Evolutionary conservation across 2,113 vertebrate species (phyloP).

Genomic region (Damaliscus lunatus): DNA sequence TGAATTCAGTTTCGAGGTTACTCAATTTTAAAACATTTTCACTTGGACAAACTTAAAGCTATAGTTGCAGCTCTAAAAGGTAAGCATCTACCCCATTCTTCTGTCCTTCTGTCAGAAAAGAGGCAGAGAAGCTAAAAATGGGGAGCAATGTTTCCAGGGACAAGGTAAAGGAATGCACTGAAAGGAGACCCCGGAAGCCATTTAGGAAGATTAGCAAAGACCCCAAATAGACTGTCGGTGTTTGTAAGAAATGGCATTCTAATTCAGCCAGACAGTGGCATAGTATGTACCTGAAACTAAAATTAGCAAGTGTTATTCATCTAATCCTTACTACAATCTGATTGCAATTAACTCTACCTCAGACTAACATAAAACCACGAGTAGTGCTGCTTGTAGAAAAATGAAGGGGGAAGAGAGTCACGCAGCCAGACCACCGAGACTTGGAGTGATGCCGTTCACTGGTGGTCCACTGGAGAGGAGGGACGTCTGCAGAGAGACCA

Average conservation of each 20-base stretch:
- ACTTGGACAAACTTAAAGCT: constrained; percentile 63
- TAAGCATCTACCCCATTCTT: constrained; percentile 16
- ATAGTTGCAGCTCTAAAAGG: constrained; percentile 12
- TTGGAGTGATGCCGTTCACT: not conserved
- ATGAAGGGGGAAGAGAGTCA: not conserved
- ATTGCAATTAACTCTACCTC: constrained; percentile 71
- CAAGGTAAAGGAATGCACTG: constrained; percentile 70
- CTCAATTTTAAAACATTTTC: constrained; percentile 43
- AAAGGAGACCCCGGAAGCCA: constrained; percentile 63
- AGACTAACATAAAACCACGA: constrained; percentile 65
- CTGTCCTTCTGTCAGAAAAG: constrained; percentile 5
- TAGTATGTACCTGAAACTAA: constrained; percentile 48
- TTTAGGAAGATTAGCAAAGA: constrained; percentile 69
- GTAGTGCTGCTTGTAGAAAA: constrained; percentile 59
- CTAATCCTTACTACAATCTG: constrained; percentile 72
- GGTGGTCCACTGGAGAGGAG: constrained; percentile 20
- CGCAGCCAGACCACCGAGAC: constrained; percentile 48
- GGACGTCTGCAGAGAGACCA: constrained; percentile 48
- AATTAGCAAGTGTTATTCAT: constrained; percentile 71
- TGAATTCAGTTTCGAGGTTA: constrained; percentile 48
- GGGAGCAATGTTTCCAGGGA: constrained; percentile 36
- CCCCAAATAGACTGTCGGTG: constrained; percentile 52
- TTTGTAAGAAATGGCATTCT: constrained; percentile 67
- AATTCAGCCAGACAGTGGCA: constrained; percentile 58
- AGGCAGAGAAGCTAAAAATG: not conserved